Percentiles rank a stretch among this genome's conserved stretches.
phyloP scores from a whole-genome alignment of 2,888 invertebrate genomes.

The Cerceris rybyensis region DNA sequence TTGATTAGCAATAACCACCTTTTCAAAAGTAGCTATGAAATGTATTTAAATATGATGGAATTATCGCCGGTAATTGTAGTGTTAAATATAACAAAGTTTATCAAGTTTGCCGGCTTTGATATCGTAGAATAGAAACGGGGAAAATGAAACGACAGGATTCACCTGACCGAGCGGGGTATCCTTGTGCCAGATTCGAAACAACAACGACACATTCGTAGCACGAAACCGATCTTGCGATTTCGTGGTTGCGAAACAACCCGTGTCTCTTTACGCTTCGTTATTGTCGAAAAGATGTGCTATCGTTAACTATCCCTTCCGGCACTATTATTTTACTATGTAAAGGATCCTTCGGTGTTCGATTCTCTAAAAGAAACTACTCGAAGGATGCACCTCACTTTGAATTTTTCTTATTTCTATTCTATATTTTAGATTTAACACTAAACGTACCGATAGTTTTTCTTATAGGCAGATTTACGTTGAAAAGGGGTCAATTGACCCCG shows the following conservation, averaged over 20 bases:
- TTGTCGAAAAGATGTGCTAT: slow-evolving; percentile 28
- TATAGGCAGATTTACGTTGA: too few relatives aligned
- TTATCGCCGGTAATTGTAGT: too few relatives aligned
- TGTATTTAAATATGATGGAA: too few relatives aligned
- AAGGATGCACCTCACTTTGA: not conserved
- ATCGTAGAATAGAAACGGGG: not conserved
- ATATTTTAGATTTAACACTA: too few relatives aligned
- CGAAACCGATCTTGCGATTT: slow-evolving; percentile 42
- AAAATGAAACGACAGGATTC: slow-evolving; percentile 40
- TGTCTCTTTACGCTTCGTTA: slow-evolving; percentile 9
- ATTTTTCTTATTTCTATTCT: too few relatives aligned
- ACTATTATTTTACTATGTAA: not conserved
- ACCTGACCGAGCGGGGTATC: slow-evolving; percentile 45
- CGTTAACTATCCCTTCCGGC: slow-evolving; percentile 12
- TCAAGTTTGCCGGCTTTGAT: not conserved
- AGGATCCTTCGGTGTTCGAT: not conserved
- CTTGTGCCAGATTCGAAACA: slow-evolving; percentile 60
- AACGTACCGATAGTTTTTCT: too few relatives aligned
- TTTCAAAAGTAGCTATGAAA: too few relatives aligned
- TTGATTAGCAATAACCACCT: too few relatives aligned
- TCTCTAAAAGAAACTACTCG: not conserved
- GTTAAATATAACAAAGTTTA: too few relatives aligned
- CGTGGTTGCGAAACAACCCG: slow-evolving; percentile 31
- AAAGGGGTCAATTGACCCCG: too few relatives aligned
- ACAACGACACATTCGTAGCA: slow-evolving; percentile 52